A percentile compares a stretch with the other conserved stretches of the same genome.
Conservation (phyloP, 1,140 invertebrate genomes). For the Anastatus disparis region DNA sequence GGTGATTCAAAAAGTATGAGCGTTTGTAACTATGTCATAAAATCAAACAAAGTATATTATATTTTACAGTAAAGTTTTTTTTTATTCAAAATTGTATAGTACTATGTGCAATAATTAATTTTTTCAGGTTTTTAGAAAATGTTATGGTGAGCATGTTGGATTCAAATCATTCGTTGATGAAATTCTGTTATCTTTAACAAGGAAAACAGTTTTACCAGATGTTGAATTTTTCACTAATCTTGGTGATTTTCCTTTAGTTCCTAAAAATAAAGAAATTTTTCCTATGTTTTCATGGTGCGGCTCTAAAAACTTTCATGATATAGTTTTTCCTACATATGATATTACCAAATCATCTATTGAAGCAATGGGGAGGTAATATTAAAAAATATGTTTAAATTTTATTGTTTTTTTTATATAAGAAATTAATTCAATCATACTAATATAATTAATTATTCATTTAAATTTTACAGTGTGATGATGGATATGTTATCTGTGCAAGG, state of each 20-base stretch:
- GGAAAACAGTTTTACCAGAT: constrained; percentile 88
- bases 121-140: constrained; percentile 80
- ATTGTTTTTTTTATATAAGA: constrained; percentile 19
- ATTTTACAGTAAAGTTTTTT: not conserved
- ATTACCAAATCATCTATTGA: constrained; percentile 91
- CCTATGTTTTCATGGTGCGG: constrained; percentile 99
- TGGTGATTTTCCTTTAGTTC: constrained; percentile 92
- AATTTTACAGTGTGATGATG: constrained; percentile 77
- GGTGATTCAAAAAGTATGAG: constrained; percentile 82
- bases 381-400: not conserved
- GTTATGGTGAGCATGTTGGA: constrained; percentile 93
- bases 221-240: constrained; percentile 93
- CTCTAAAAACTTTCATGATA: constrained; percentile 84
- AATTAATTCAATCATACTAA: not conserved
- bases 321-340: constrained; percentile 95
- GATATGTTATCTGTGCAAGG: constrained; percentile 92
- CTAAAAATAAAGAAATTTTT: constrained; percentile 69
- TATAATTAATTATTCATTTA: not conserved
- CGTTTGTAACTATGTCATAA: constrained; percentile 90
- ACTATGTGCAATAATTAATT: constrained; percentile 14
- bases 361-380: constrained; percentile 85
- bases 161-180: constrained; percentile 96
- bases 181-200: constrained; percentile 82
- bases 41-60: constrained; percentile 77
- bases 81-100: not conserved